phyloP scores from a whole-genome alignment of 2,797 vertebrate genomes.

The Alauda arvensis region DNA sequence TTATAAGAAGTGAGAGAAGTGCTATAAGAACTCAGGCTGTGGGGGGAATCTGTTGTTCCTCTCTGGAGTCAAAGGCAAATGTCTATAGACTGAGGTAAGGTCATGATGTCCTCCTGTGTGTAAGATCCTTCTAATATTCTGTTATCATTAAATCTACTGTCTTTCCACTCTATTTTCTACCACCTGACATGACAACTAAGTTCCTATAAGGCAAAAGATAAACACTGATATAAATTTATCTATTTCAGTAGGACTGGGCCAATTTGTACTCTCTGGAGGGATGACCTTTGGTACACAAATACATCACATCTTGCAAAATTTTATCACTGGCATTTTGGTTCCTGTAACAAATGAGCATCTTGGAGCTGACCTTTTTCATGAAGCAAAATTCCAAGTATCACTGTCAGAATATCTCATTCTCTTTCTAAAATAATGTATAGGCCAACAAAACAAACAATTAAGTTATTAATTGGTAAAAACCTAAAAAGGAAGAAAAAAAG shows the following conservation, averaged over 20 bases:
- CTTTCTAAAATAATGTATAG: background rate
- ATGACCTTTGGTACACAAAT: conserved; percentile 7
- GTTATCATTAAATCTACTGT: background rate
- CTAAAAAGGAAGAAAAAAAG: background rate
- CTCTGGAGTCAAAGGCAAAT: background rate
- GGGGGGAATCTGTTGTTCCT: rapidly evolving
- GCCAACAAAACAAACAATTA: background rate
- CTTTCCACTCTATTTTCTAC: background rate
- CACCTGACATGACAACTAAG: background rate
- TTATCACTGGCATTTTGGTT: conserved; percentile 30
- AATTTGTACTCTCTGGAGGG: background rate
- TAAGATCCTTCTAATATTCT: background rate
- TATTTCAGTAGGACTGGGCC: background rate
- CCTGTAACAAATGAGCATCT: conserved; percentile 5
- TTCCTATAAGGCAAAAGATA: background rate
- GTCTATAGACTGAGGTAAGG: background rate
- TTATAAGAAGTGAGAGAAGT: background rate
- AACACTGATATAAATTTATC: background rate
- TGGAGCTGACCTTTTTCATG: conserved; percentile 21
- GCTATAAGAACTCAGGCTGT: background rate
- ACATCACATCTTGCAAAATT: background rate
- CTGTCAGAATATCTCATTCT: background rate
- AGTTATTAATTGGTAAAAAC: background rate
- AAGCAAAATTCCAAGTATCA: background rate
- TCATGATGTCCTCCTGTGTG: background rate